phyloP scores from a whole-genome alignment of 2,797 vertebrate species.

The Leptodactylus fallax region DNA sequence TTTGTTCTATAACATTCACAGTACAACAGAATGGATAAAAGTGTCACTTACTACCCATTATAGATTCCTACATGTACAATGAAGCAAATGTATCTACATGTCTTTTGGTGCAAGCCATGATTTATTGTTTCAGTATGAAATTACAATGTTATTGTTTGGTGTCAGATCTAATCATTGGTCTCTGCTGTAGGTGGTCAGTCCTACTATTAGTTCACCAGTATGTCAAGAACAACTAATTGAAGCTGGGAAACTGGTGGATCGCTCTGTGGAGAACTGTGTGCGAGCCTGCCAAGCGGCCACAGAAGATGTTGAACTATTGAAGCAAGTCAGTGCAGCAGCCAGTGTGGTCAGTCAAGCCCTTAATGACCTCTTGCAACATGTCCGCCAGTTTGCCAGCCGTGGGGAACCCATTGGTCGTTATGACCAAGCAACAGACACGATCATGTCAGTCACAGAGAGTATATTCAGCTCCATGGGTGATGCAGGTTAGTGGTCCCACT shows the following conservation, averaged over 20 bases:
- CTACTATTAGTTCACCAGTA: constrained; percentile 97
- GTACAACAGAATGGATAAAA: not conserved
- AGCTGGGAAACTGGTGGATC: constrained; percentile 96
- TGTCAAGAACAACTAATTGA: constrained; percentile 98
- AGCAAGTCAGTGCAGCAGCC: constrained; percentile 91
- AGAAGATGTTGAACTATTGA: constrained; percentile 87
- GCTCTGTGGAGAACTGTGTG: constrained; percentile 94
- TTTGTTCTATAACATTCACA: no score
- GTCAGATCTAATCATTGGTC: not conserved
- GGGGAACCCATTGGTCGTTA: constrained; percentile 98
- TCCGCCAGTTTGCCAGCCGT: constrained; percentile 94
- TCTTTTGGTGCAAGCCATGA: not conserved
- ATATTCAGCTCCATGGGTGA: constrained; percentile 99
- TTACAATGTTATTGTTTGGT: not conserved
- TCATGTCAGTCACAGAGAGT: constrained; percentile 98
- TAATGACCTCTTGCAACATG: constrained; percentile 93
- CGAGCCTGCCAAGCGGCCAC: constrained; percentile 92
- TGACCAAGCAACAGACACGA: constrained; percentile 98
- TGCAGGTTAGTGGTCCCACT: constrained; percentile 83
- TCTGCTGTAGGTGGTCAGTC: constrained; percentile 89
- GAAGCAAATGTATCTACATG: not conserved
- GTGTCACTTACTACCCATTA: no score
- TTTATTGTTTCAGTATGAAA: not conserved
- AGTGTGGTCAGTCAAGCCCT: constrained; percentile 94
- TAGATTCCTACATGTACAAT: no score